phyloP scores from a whole-genome alignment of 2,113 vertebrate species.

The Chaetops frenatus region DNA sequence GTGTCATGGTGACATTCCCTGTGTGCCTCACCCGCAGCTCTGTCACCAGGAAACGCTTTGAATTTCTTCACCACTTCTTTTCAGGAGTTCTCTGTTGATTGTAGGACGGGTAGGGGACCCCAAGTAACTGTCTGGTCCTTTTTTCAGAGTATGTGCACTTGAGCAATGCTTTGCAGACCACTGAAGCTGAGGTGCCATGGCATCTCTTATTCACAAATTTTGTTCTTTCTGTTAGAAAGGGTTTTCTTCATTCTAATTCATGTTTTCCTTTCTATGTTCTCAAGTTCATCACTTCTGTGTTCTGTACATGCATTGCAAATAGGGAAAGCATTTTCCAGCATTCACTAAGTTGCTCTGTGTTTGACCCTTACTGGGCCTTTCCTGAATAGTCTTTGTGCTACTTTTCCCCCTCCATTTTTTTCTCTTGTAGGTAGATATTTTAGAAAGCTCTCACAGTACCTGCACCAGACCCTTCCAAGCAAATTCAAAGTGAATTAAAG shows the following conservation, averaged over 20 bases:
- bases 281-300: neutral
- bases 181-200: neutral
- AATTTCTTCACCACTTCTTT: neutral
- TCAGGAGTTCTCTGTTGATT: neutral
- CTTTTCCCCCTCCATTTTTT: rapidly evolving
- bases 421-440: neutral
- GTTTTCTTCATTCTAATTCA: neutral
- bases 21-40: neutral
- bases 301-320: neutral
- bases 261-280: neutral
- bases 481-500: neutral
- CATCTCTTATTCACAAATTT: neutral
- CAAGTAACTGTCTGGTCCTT: neutral
- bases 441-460: neutral
- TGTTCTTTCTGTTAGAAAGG: neutral
- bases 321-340: neutral
- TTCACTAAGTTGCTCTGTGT: neutral
- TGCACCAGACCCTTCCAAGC: neutral
- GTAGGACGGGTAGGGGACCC: neutral
- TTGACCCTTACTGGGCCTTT: neutral
- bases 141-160: neutral
- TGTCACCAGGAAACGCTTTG: neutral
- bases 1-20: neutral
- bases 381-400: neutral
- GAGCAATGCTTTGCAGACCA: neutral